Conservation (phyloP, 2,888 invertebrate species). For the Xanthorhoe designata region DNA sequence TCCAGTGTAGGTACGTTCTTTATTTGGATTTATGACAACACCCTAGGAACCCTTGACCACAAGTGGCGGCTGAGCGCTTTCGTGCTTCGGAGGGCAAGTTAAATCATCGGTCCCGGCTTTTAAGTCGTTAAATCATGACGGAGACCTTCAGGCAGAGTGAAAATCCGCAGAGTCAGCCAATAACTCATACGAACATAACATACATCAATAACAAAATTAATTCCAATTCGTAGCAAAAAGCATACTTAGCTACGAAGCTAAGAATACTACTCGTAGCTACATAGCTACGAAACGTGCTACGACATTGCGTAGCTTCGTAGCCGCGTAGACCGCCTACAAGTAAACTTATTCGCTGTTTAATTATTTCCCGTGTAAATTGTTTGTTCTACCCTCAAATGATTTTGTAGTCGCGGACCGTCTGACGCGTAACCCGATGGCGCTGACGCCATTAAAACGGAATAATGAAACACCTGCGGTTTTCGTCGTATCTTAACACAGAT, state of each 20-base stretch:
- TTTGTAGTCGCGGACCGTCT: constrained; percentile 45
- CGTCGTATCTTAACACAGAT: constrained; percentile 53
- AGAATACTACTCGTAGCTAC: constrained; percentile 10
- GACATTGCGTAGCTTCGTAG: constrained; percentile 4
- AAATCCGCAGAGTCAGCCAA: not conserved
- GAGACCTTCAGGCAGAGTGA: too few species aligned
- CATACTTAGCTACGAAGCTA: too few species aligned
- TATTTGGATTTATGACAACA: too few species aligned
- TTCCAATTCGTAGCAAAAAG: not conserved
- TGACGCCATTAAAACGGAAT: constrained; percentile 81
- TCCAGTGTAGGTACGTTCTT: too few species aligned
- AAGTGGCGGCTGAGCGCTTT: too few species aligned
- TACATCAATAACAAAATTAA: too few species aligned
- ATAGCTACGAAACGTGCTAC: too few species aligned
- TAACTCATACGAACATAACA: not conserved
- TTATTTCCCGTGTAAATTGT: constrained; percentile 16
- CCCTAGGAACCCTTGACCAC: too few species aligned
- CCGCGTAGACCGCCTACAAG: constrained; percentile 12
- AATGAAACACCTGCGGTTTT: constrained; percentile 83
- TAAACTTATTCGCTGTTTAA: constrained; percentile 10
- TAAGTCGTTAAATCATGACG: too few species aligned
- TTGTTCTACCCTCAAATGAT: constrained; percentile 27
- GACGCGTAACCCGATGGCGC: constrained; percentile 67
- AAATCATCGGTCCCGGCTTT: too few species aligned
- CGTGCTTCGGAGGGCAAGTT: too few species aligned